phyloP scores from a whole-genome alignment of 2,888 invertebrate species.

The Catocala sponsa region DNA sequence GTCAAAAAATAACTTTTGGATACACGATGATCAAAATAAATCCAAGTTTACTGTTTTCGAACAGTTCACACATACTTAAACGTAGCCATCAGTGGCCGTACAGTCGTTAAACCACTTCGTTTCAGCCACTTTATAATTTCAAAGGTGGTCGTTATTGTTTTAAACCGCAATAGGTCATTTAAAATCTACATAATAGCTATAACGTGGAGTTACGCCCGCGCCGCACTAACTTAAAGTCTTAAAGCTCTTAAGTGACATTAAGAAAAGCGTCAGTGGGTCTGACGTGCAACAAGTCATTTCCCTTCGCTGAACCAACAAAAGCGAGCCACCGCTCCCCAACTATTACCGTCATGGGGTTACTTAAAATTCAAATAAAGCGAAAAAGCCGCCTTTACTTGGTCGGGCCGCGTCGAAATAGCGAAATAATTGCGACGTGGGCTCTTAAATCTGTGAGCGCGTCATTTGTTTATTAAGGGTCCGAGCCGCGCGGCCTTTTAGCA shows the following conservation, averaged over 20 bases:
- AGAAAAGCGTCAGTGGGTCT: conserved; percentile 40
- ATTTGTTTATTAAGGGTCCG: conserved; percentile 82
- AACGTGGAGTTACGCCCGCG: conserved; percentile 19
- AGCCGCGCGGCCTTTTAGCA: conserved; percentile 76
- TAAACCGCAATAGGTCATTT: conserved; percentile 16
- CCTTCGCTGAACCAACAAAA: conserved; percentile 47
- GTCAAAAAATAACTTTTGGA: conserved; percentile 32
- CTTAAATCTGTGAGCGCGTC: conserved; percentile 78
- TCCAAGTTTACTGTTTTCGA: conserved; percentile 1
- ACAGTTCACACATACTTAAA: background rate
- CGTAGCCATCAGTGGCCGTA: background rate
- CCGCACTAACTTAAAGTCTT: conserved; percentile 29
- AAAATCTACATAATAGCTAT: conserved; percentile 13
- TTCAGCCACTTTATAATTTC: conserved; percentile 18
- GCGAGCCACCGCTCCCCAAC: conserved; percentile 46
- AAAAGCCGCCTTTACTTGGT: conserved; percentile 66
- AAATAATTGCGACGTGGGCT: conserved; percentile 79
- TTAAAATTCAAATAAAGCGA: conserved; percentile 74
- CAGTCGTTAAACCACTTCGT: conserved; percentile 2
- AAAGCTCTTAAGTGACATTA: conserved; percentile 38
- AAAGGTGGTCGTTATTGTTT: conserved; percentile 8
- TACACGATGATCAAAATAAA: conserved; percentile 1
- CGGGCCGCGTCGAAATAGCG: conserved; percentile 73
- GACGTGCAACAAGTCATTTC: conserved; percentile 52
- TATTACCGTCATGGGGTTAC: conserved; percentile 57